These are phyloP conservation scores for Spodoptera exigua DNA, from an alignment of 2,888 invertebrate genomes.

Conservation along the genomic window DNA sequence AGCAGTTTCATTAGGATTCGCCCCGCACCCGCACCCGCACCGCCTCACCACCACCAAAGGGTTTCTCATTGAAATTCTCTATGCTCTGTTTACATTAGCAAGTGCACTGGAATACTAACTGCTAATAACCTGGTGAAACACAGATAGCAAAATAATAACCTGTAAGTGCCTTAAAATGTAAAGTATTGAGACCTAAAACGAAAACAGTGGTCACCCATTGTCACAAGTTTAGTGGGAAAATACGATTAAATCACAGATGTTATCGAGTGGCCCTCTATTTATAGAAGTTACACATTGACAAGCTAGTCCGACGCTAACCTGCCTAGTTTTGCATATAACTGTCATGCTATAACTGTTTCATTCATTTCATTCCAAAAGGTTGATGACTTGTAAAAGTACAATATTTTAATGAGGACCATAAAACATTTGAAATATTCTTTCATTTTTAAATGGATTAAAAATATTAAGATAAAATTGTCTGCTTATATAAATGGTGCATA, in stretches of 20 bases:
- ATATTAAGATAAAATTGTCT: constrained; percentile 18
- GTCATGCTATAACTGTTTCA: constrained; percentile 28
- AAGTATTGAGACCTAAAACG: constrained; percentile 37
- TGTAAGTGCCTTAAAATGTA: no score
- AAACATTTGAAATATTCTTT: constrained; percentile 24
- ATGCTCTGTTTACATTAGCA: constrained; percentile 39
- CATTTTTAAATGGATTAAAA: constrained; percentile 21
- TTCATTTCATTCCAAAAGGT: constrained; percentile 22
- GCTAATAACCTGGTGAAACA: constrained; percentile 16
- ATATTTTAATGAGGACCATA: constrained; percentile 22
- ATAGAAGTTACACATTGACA: constrained; percentile 25
- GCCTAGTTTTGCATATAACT: constrained; percentile 36
- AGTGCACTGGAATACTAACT: constrained; percentile 22
- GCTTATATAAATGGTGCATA: not conserved
- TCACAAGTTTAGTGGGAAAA: constrained; percentile 20
- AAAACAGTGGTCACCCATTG: constrained; percentile 2
- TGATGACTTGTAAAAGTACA: constrained; percentile 33
- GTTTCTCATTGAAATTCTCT: constrained; percentile 54
- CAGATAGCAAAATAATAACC: no score
- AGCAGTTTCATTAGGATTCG: constrained; percentile 69
- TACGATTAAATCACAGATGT: constrained; percentile 13
- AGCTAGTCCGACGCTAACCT: constrained; percentile 18
- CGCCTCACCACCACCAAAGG: constrained; percentile 43
- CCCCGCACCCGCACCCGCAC: constrained; percentile 46
- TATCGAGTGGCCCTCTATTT: constrained; percentile 34